Percentiles rank a stretch among this genome's conserved stretches.
phyloP scores from a whole-genome alignment of 2,888 invertebrate genomes.

The Brachypterus glaber region DNA sequence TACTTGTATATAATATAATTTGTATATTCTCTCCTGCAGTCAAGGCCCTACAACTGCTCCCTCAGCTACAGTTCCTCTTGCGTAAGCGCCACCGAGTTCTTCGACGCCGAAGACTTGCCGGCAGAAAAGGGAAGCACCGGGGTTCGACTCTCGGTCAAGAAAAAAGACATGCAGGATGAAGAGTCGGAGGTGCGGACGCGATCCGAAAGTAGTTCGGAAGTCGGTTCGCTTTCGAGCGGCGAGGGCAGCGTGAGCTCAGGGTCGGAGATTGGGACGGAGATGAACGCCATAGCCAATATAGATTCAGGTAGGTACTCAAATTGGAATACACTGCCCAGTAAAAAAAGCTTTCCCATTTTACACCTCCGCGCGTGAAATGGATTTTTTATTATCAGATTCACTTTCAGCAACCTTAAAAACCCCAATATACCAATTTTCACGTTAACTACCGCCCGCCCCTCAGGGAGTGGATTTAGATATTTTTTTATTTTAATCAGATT shows the following conservation, averaged over 20 bases:
- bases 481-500: too few relatives aligned
- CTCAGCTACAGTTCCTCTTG: conserved; percentile 69
- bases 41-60: conserved; percentile 52
- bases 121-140: conserved; percentile 18
- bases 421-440: too few relatives aligned
- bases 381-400: too few relatives aligned
- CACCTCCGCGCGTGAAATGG: too few relatives aligned
- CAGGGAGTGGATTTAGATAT: too few relatives aligned
- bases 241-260: conserved; percentile 54
- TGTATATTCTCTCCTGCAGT: conserved; percentile 32
- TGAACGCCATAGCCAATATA: too few relatives aligned
- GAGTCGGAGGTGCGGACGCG: conserved; percentile 37
- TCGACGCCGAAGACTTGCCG: conserved; percentile 63
- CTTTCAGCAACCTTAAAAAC: too few relatives aligned
- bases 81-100: conserved; percentile 68
- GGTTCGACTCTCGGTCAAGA: conserved; percentile 32
- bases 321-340: too few relatives aligned
- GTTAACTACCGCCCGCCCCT: too few relatives aligned
- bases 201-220: conserved; percentile 64
- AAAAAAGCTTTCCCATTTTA: too few relatives aligned
- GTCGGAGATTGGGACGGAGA: conserved; percentile 49
- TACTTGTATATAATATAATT: conserved; percentile 6
- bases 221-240: conserved; percentile 56
- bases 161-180: conserved; percentile 34
- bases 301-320: too few relatives aligned